Base-by-base conservation (phyloP, 2,888 invertebrate genomes). In the Endotricha flammealis region DNA sequence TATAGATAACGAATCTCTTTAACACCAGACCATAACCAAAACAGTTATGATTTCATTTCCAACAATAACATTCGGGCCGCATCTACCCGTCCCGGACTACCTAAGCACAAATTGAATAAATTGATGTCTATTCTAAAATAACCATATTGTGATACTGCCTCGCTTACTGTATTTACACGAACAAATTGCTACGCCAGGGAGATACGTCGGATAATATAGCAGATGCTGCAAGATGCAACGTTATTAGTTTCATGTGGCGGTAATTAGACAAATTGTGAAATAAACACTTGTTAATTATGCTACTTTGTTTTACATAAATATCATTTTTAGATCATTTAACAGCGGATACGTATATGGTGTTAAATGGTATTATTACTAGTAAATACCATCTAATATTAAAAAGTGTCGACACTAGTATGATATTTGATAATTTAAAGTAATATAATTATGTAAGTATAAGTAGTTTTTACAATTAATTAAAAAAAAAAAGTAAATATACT, bases 141-240 rank as follows among this genome's bases (percentile, higher is more conserved):
- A 40, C 38, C 38, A 40, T 36, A 33, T 38, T 40, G 39, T 33
- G 31, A 20, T 24, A 28, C 10, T 27, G 36, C 23, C 29, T 43
- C 38, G 36, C 41, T 20, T 42, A 37, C 38, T 47, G 42, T 63
- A 57, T 64, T 64, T 66, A 59, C 53, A 46, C 50, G 51, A 53
- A 57, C 52, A 63, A 67, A 67, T 67, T 64, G 54, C 56, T 56
- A 52, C 51, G 58, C 45, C 41, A 43, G 37, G 32, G 29, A 43
- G 30, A 28, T 35, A 34, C 20, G 35, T 31, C 23, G 41, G 46
- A 49, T 55, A 51, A 50, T 50, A 44, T 44, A 46, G 41, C 39
- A 31, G 39, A 31, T 32, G 40, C 43, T 41, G 33, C 31, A 24
- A 45, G 38, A 43, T 43, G 36, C 42, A 43, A 42, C 46, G 40